A percentile compares a stretch with the other conserved stretches of the same genome.
Evolutionary conservation across 2,888 invertebrate species (phyloP).

Genomic region (Drosophila sordidula): DNA sequence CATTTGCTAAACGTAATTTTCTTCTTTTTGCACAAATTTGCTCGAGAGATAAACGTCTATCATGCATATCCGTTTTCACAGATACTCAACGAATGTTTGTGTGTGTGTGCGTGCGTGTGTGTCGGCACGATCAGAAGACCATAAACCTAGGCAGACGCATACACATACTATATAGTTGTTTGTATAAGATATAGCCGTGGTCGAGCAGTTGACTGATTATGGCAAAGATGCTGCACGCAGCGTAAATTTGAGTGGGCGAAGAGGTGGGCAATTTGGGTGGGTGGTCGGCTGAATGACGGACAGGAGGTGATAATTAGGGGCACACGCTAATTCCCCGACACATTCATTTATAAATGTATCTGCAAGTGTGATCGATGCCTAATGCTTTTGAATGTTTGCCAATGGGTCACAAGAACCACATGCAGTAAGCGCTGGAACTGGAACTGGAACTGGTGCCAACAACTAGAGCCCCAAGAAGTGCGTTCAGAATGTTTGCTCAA

Average conservation of each 20-base stretch:
- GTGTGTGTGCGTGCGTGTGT: constrained; percentile 12
- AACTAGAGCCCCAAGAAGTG: constrained; percentile 44
- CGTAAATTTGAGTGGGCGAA: constrained; percentile 13
- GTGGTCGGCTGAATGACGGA: constrained; percentile 34
- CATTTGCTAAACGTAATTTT: constrained; percentile 62
- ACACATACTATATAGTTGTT: background rate
- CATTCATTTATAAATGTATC: background rate
- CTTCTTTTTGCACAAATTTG: constrained; percentile 35
- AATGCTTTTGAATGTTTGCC: constrained; percentile 42
- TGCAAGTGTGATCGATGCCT: constrained; percentile 9
- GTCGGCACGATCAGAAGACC: constrained; percentile 71
- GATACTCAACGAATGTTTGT: constrained; percentile 10
- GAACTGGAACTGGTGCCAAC: constrained; percentile 11
- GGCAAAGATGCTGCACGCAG: constrained; percentile 38
- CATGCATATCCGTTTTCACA: constrained; percentile 74
- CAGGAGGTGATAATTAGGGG: constrained; percentile 77
- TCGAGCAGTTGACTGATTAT: constrained; percentile 35
- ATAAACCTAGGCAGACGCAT: constrained; percentile 39
- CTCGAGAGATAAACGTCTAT: constrained; percentile 44
- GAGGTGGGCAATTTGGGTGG: constrained; percentile 15
- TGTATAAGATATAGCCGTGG: too few species aligned
- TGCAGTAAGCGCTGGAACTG: background rate
- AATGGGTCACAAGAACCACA: constrained; percentile 35
- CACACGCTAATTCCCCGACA: constrained; percentile 34
- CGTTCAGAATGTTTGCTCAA: constrained; percentile 58